Percentiles rank a stretch among this genome's conserved stretches.
phyloP scores from a whole-genome alignment of 2,113 vertebrate species.

The Siphamia tubifer region DNA sequence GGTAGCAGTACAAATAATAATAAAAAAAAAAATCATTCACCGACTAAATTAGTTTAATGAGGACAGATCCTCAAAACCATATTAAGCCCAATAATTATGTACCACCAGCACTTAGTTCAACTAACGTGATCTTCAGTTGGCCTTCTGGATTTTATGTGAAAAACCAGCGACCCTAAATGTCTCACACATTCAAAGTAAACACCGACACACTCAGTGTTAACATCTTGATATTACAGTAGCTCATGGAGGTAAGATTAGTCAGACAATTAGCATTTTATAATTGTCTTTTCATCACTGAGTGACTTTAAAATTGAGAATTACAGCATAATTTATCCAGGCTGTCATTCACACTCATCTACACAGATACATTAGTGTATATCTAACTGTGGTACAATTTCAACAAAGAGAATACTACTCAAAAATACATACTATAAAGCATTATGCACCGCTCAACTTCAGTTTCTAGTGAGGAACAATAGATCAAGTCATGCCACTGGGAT shows the following conservation, averaged over 20 bases:
- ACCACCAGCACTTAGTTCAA: constrained; percentile 32
- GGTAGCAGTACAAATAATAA: constrained; percentile 62
- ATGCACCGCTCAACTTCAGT: constrained; percentile 61
- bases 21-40: constrained; percentile 47
- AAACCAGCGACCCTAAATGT: constrained; percentile 26
- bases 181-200: constrained; percentile 40
- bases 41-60: constrained; percentile 30
- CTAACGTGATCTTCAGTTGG: constrained; percentile 13
- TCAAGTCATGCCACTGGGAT: constrained; percentile 66
- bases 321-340: constrained; percentile 27
- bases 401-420: constrained; percentile 58
- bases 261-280: neutral
- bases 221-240: constrained; percentile 14
- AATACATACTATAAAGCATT: constrained; percentile 68
- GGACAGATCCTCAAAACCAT: constrained; percentile 10
- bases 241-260: constrained; percentile 17
- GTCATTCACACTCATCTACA: constrained; percentile 60
- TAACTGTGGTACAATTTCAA: constrained; percentile 58
- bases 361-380: constrained; percentile 49
- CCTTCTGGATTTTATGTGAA: neutral
- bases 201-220: constrained; percentile 4
- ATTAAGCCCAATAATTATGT: constrained; percentile 36
- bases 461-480: constrained; percentile 48
- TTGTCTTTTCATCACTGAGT: constrained; percentile 24
- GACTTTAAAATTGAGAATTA: constrained; percentile 23